phyloP scores from a whole-genome alignment of 2,888 invertebrate species.

The Mactromeris polynyma region DNA sequence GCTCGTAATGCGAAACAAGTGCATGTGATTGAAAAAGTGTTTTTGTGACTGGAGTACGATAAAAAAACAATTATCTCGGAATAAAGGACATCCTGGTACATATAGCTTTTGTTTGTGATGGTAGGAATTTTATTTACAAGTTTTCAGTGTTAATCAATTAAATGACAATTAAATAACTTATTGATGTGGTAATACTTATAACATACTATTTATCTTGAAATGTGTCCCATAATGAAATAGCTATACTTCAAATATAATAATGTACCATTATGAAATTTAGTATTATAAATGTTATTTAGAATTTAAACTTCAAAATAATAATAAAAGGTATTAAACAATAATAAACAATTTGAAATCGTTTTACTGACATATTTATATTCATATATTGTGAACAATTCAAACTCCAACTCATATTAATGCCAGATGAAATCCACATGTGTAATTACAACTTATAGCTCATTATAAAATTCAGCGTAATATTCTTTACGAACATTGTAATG shows the following conservation, averaged over 20 bases:
- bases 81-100: neutral
- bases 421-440: neutral
- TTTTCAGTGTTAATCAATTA: neutral
- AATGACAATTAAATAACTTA: neutral
- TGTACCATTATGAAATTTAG: neutral
- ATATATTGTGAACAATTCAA: constrained; percentile 1
- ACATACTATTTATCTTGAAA: neutral
- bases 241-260: neutral
- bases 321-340: no score
- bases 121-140: neutral
- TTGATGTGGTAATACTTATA: neutral
- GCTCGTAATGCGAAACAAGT: neutral
- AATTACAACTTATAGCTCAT: neutral
- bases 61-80: neutral
- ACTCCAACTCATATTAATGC: neutral
- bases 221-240: neutral
- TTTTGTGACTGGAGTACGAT: neutral
- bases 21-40: neutral
- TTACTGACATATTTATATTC: neutral
- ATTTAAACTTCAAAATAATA: no score
- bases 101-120: neutral
- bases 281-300: neutral
- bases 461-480: neutral
- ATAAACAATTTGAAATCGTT: no score
- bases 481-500: neutral